A percentile compares a stretch with the other conserved stretches of the same genome.
These are phyloP conservation scores for Colistium nudipinnis DNA, from an alignment of 2,113 vertebrate species.

Conservation along the genomic window DNA sequence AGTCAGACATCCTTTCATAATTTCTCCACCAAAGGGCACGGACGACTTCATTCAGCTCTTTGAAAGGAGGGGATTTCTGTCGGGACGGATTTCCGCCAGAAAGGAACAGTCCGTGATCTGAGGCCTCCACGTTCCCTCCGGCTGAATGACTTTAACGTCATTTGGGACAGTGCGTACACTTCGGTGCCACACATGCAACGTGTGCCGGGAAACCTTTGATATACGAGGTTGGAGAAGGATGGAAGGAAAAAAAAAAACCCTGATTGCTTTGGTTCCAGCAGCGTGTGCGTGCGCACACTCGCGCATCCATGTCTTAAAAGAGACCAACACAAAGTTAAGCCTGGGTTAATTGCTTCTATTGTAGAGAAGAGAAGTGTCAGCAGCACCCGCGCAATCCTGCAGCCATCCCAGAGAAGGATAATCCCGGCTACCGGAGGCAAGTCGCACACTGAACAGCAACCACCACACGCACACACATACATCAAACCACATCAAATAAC, in stretches of 20 bases:
- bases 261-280: slow-evolving; percentile 15
- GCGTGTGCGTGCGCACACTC: slow-evolving; percentile 19
- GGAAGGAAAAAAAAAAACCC: slow-evolving; percentile 3
- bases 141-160: not conserved
- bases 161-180: not conserved
- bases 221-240: not conserved
- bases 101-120: not conserved
- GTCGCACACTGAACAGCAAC: slow-evolving; percentile 1
- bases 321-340: slow-evolving; percentile 69
- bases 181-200: not conserved
- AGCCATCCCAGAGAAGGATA: slow-evolving; percentile 64
- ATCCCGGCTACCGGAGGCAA: slow-evolving; percentile 55
- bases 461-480: slow-evolving; percentile 27
- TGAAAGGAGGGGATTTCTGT: no score
- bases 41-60: no score
- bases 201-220: not conserved
- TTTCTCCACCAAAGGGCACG: no score
- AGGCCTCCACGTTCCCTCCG: not conserved
- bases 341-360: slow-evolving; percentile 75
- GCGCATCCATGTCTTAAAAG: slow-evolving; percentile 46
- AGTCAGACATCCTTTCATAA: no score
- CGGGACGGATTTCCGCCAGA: no score
- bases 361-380: slow-evolving; percentile 66
- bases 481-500: not conserved
- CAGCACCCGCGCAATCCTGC: slow-evolving; percentile 66